Percentiles rank a stretch among this genome's conserved stretches.
Evolutionary conservation across 2,797 vertebrate genomes (phyloP).

Genomic region (Rhinogobio ventralis): DNA sequence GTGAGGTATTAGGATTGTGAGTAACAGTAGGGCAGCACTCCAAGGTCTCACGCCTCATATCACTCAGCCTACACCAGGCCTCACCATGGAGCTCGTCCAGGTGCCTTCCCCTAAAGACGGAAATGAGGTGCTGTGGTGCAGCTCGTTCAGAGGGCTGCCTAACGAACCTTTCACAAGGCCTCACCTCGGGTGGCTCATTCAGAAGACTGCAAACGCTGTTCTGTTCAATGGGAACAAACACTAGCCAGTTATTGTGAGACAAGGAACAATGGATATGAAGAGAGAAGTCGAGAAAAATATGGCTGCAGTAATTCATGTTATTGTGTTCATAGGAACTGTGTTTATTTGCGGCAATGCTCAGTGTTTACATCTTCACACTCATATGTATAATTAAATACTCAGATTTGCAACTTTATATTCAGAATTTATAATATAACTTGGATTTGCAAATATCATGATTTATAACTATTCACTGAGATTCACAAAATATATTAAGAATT

Average conservation of each 20-base stretch:
- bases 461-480: neutral
- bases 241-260: neutral
- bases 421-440: neutral
- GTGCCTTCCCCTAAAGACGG: constrained; percentile 20
- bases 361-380: neutral
- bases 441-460: neutral
- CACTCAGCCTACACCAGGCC: constrained; percentile 30
- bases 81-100: constrained; percentile 34
- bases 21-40: constrained; percentile 46
- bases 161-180: constrained; percentile 32
- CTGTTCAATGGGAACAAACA: neutral
- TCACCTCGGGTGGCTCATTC: constrained; percentile 28
- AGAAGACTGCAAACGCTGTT: neutral
- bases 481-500: neutral
- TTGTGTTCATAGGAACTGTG: neutral
- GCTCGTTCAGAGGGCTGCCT: constrained; percentile 41
- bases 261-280: neutral
- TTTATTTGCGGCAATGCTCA: neutral
- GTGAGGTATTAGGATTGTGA: constrained; percentile 49
- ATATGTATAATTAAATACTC: neutral
- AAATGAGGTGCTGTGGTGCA: constrained; percentile 26
- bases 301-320: neutral
- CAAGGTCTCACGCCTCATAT: constrained; percentile 47
- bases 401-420: neutral
- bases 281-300: neutral